Base-by-base conservation (phyloP, 2,888 invertebrate species). In the Ellobium chinense region DNA sequence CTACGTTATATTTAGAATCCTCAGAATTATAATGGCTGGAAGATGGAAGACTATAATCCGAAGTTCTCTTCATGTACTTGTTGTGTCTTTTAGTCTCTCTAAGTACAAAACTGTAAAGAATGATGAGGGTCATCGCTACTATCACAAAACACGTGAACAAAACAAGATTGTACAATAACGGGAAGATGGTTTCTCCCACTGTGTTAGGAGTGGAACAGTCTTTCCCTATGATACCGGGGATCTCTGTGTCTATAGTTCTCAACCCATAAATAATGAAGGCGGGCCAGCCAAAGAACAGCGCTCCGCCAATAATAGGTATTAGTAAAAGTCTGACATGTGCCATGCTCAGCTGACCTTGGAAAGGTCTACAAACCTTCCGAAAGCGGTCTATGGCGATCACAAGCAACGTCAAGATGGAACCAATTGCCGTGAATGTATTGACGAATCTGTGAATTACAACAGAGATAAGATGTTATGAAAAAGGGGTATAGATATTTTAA, bases 361-460 rank as follows among this genome's bases (percentile, higher is more conserved):
- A 85, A 2, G 90, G 89, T 24, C 80, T 84, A 63, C 90, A 89
- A 18, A 91, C 86, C 68, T 88, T 85, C 46, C 86, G 72, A 80
- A 87, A 89, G 24, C 90, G 74, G 39, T 89, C 88, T 12, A 87
- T 72, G 31, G 87, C 88, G 29, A 89, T 89, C n/a, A 85, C 84
- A 14, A 87, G 72, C 14, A 89, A 74, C 9, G 86, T 86, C 5
- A 85, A 77, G 69, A 84, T 84, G 0, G 88, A 88, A 12, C 86
- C 82, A 12, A 87, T 80, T 0, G 85, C 80, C 0, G 84, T 63
- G 62, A 88, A 87, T 65, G 87, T 82, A 9, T 85, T 83, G 24
- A 87, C 62, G 34, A 80, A 77, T 14, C 82, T 78, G 78, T n/a
- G 66, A 27, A 56, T 1, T 12, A 66, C 12, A 3, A 34, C 14